Conservation (phyloP, 2,888 invertebrate species). For the Sisyra terminalis region DNA sequence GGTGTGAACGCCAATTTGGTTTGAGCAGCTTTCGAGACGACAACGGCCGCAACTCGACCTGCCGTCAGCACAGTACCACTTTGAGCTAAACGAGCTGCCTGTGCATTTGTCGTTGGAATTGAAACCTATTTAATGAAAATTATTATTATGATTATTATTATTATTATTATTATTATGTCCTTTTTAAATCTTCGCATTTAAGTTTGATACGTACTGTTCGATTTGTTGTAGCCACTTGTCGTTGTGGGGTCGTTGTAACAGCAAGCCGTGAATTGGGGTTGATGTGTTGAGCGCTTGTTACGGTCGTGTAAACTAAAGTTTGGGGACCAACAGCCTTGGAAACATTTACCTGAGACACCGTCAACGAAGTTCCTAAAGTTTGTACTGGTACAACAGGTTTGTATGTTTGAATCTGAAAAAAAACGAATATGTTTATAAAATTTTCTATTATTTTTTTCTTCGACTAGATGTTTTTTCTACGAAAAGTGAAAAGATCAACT, state of each 20-base stretch:
- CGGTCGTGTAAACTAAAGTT: slow-evolving; percentile 24
- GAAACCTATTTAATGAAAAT: slow-evolving; percentile 1
- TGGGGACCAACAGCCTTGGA: slow-evolving; percentile 25
- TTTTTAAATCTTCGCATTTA: no score
- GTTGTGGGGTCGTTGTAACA: slow-evolving; percentile 19
- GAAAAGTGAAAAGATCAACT: no score
- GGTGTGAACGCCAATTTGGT: slow-evolving; percentile 1
- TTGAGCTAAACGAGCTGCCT: slow-evolving; percentile 7
- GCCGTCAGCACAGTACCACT: slow-evolving; percentile 9
- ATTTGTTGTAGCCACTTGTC: slow-evolving; percentile 14
- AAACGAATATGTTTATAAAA: background rate
- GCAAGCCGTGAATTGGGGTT: slow-evolving; percentile 21
- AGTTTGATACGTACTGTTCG: slow-evolving; percentile 17
- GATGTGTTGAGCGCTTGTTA: slow-evolving; percentile 17
- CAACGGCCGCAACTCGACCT: slow-evolving; percentile 10
- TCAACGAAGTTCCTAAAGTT: slow-evolving; percentile 22
- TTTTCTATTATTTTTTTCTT: no score
- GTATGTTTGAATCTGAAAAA: slow-evolving; percentile 20
- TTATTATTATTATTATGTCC: no score
- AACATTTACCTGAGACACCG: slow-evolving; percentile 24
- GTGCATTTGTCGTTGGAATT: slow-evolving; percentile 8
- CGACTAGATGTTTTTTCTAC: no score
- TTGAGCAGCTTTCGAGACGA: slow-evolving; percentile 10
- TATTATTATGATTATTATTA: no score
- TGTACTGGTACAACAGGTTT: slow-evolving; percentile 21